A percentile compares a stretch with the other conserved stretches of the same genome.
phyloP scores from a whole-genome alignment of 2,888 invertebrate genomes.

The Idaea biselata region DNA sequence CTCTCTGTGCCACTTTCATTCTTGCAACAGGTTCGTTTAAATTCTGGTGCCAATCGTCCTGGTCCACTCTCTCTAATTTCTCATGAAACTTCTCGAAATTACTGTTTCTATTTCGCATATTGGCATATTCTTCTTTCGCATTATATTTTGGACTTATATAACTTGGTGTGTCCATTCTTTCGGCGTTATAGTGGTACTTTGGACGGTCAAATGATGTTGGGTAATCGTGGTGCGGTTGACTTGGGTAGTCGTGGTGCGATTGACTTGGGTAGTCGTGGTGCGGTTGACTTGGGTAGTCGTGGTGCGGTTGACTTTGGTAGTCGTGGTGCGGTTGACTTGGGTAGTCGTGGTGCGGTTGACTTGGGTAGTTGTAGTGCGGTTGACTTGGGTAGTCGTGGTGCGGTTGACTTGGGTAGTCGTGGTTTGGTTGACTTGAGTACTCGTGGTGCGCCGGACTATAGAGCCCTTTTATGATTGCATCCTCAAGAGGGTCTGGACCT shows the following conservation, averaged over 20 bases:
- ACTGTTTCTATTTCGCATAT: conserved; percentile 19
- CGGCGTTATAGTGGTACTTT: background rate
- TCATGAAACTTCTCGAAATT: conserved; percentile 48
- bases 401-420: too few species aligned
- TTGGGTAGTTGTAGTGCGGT: too few species aligned
- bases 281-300: background rate
- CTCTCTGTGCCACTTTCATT: conserved; percentile 42
- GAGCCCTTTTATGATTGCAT: background rate
- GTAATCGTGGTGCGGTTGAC: background rate
- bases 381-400: background rate
- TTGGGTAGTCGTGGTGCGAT: too few species aligned
- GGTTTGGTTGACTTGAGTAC: too few species aligned
- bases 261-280: too few species aligned
- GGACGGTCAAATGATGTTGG: background rate
- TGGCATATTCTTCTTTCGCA: conserved; percentile 11
- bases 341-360: too few species aligned
- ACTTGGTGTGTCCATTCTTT: background rate
- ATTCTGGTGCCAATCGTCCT: conserved; percentile 19
- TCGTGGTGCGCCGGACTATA: background rate
- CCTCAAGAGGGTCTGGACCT: background rate
- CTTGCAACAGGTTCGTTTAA: conserved; percentile 25
- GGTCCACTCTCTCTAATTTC: conserved; percentile 40
- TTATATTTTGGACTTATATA: background rate
- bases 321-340: too few species aligned
- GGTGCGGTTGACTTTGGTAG: too few species aligned